These are phyloP conservation scores for Brachionus plicatilis DNA, from an alignment of 1,140 invertebrate genomes.

Conservation along the genomic window DNA sequence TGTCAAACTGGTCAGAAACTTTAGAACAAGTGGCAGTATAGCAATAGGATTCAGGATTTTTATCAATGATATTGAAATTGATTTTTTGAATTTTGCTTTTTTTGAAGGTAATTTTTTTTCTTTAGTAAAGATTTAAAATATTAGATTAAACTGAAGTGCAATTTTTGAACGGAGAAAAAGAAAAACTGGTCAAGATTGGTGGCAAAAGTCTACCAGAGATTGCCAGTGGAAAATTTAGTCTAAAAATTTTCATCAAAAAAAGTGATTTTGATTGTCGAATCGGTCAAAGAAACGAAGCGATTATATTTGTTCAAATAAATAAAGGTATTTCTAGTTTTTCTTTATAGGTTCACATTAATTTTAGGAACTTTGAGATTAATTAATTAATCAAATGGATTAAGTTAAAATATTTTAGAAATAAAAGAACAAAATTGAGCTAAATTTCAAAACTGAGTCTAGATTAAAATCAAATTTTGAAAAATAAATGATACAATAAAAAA, in stretches of 20 bases:
- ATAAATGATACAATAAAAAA: too few relatives aligned
- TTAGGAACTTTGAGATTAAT: not conserved
- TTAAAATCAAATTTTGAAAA: too few relatives aligned
- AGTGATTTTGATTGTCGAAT: not conserved
- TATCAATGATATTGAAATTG: not conserved
- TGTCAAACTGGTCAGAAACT: not conserved
- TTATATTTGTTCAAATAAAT: not conserved
- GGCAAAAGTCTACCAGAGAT: not conserved
- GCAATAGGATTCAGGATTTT: not conserved
- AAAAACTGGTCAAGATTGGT: not conserved
- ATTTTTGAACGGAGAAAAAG: slow-evolving; percentile 1
- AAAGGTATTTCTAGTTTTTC: not conserved
- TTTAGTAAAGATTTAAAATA: not conserved
- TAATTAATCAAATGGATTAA: too few relatives aligned
- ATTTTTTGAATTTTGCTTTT: not conserved
- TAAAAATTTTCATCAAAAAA: not conserved
- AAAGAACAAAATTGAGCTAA: too few relatives aligned
- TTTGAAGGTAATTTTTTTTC: not conserved
- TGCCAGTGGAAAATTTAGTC: not conserved
- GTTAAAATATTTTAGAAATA: too few relatives aligned
- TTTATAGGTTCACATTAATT: not conserved
- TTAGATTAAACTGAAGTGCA: not conserved
- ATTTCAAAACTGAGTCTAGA: too few relatives aligned
- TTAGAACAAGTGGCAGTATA: not conserved
- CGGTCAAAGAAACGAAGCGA: not conserved